Evolutionary conservation across 2,888 invertebrate genomes (phyloP).

Genomic region (Zele albiditarsus): DNA sequence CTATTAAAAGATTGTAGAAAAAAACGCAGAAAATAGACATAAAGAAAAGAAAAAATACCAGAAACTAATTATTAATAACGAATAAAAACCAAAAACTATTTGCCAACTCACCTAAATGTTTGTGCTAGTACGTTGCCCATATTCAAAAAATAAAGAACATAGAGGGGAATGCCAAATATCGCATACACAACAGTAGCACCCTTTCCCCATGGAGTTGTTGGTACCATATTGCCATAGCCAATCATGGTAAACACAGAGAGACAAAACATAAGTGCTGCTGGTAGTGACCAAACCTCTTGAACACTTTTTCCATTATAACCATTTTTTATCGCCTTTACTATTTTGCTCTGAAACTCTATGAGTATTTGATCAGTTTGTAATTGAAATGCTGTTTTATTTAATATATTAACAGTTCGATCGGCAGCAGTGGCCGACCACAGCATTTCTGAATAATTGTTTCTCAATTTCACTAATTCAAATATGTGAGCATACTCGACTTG

Average conservation of each 20-base stretch:
- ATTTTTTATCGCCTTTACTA: constrained; percentile 77
- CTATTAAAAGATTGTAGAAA: not conserved
- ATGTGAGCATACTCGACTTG: constrained; percentile 73
- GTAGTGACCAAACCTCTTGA: constrained; percentile 87
- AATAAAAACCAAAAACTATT: not conserved
- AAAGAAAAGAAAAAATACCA: too few relatives aligned
- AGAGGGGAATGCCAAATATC: constrained; percentile 89
- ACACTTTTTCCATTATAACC: constrained; percentile 83
- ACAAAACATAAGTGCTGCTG: constrained; percentile 91
- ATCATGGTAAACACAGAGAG: constrained; percentile 94
- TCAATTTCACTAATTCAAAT: constrained; percentile 72
- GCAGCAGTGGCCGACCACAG: constrained; percentile 82
- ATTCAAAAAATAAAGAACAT: constrained; percentile 89
- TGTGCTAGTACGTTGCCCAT: constrained; percentile 91
- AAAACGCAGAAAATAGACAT: not conserved
- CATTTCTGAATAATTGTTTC: constrained; percentile 77
- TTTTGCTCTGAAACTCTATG: constrained; percentile 79
- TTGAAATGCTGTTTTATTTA: constrained; percentile 80
- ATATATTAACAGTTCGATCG: constrained; percentile 75
- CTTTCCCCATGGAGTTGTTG: constrained; percentile 88
- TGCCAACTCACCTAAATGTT: constrained; percentile 77
- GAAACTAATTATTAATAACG: not conserved
- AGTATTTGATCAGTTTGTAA: constrained; percentile 78
- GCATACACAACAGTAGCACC: constrained; percentile 89
- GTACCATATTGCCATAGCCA: constrained; percentile 91